Evolutionary conservation across 1,140 invertebrate species (phyloP), one percentile per base, ranked within the genome.

Genomic region (Cecropterus lyciades): DNA sequence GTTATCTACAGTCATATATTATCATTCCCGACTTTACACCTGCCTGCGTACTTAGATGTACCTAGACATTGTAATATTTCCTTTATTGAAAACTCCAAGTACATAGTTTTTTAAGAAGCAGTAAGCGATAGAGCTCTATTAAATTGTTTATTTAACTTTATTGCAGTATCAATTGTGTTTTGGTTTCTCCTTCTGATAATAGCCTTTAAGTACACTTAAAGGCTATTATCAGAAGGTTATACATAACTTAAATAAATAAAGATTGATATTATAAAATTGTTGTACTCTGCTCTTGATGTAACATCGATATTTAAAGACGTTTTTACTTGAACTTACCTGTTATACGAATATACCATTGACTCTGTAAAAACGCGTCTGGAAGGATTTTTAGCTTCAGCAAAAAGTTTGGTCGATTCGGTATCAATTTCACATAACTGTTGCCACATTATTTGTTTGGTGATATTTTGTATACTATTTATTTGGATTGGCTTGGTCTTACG

Each of bases 371-470:
- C 20, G 24, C 27, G 48, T 51, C 48, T 27, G 11, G 10, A n/a
- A 51, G 48, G 20, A 51, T 51, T 27, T 48, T 51, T 51, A 24
- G 20, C 3, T 14, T 1, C 10, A 27, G n/a, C 20, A 51, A 51
- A 51, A 51, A 51, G 20, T 51, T 24, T 51, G 13, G 4, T 51
- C 24, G 48, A n/a, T 0, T 27, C 11, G n/a, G 3, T 51, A 48
- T 13, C 48, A 16, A 51, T 27, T 51, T 24, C 24, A 51, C 24
- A 24, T 51, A 51, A 51, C 48, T 27, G 48, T 51, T 27, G 16
- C 20, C 20, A 14, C 24, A 51, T 51, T 51, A 10, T 27, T 51
- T 51, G 48, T 11, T 27, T 16, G 48, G 24, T 16, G 24, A 27
- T 51, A n/a, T 51, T 51, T 27, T 51, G 48, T 51, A 20, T 11